Evolutionary conservation across 2,888 invertebrate genomes (phyloP), one percentile per base, ranked within the genome.

Genomic region (Euspilapteryx auroguttella): DNA sequence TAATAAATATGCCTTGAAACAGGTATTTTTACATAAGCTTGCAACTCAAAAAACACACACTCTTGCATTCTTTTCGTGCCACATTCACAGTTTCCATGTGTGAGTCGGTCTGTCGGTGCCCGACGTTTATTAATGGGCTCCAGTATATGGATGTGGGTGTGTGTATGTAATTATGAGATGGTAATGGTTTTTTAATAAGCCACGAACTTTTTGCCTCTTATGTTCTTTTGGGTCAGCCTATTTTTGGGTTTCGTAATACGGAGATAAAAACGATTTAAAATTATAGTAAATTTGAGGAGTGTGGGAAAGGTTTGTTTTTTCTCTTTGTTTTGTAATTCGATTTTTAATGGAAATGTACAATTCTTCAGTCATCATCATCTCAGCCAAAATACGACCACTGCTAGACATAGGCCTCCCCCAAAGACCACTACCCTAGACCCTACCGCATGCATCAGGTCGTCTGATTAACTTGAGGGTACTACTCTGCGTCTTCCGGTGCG

Each of bases 151-250:
- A 51, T 62, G 64, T 66, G 59, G 64, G 57, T 55, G 61, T 62
- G 53, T 49, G 56, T 68, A 69, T 50, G 56, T 68, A 69, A 71
- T 73, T 71, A 73, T 66, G 55, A 56, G 47, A 55, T 46, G 44
- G 49, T 66, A 68, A 73, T 68, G 59, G 54, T 58, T 66, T 68
- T 73, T 69, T 71, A 68, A 73, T 69, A 71, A 65, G 64, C 54
- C 55, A 42, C 47, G 37, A 47, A 42, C 42, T 52, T 57, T 55
- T 54, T 55, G 42, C 34, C 34, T 25, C 29, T 36, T 39, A 32
- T 27, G 26, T 45, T 40, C 42, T 44, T 43, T 41, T 34, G 37
- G 23, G 29, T 29, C 34, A 37, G 32, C 32, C 36, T 34, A 28
- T 39, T 32, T 27, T 23, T 10, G n/a, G 30, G 24, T 32, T 25